Conservation (phyloP, 2,113 vertebrate genomes). For the Acrocephalus arundinaceus region DNA sequence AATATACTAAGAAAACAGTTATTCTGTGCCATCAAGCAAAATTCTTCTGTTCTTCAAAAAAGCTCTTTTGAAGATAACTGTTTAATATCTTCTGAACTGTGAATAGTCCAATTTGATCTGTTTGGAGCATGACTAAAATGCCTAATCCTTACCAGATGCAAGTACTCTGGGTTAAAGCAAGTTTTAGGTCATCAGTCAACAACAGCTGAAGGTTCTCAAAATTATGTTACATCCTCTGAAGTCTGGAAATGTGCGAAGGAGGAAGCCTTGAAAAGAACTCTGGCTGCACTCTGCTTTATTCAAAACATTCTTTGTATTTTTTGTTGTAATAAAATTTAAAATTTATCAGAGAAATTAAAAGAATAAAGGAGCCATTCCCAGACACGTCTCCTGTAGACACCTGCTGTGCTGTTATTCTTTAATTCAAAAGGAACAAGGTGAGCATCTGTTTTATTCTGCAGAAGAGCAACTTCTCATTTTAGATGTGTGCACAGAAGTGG, state of each 20-base stretch:
- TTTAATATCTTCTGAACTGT: not conserved
- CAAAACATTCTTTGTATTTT: slow-evolving; percentile 14
- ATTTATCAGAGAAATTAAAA: slow-evolving; percentile 43
- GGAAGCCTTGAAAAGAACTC: slow-evolving; percentile 8
- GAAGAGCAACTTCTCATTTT: not conserved
- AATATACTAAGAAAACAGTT: not conserved
- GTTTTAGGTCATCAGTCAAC: not conserved
- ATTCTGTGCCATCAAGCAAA: not conserved
- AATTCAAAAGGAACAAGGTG: not conserved
- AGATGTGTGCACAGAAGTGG: not conserved
- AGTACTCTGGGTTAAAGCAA: not conserved
- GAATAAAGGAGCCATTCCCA: slow-evolving; percentile 15
- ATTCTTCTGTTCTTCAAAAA: not conserved
- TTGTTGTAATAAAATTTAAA: slow-evolving; percentile 12
- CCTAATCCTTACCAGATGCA: slow-evolving; percentile 1
- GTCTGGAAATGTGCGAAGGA: not conserved
- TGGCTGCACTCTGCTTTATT: slow-evolving; percentile 14
- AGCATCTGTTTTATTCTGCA: not conserved
- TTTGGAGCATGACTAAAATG: not conserved
- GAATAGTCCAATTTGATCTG: not conserved
- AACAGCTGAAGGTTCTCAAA: not conserved
- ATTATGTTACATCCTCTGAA: not conserved
- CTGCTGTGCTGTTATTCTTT: not conserved
- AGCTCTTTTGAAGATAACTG: not conserved
- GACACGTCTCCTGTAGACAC: not conserved